These are phyloP conservation scores for Tolmerus cingulatus DNA, from an alignment of 2,888 invertebrate species.

Conservation along the genomic window DNA sequence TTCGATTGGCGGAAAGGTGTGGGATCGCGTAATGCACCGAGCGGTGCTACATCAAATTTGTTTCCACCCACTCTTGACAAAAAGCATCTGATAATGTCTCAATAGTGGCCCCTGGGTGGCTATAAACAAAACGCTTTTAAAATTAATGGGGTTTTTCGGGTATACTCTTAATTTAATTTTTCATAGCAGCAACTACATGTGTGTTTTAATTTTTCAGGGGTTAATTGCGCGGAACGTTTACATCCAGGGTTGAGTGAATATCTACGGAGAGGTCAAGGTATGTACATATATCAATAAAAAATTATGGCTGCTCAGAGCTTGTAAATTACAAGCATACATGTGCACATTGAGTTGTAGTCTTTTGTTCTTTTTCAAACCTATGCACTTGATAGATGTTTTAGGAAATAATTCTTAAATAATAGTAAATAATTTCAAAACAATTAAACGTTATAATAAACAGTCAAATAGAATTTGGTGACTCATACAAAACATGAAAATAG, in stretches of 20 bases:
- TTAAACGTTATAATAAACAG: too few species aligned
- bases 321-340: background rate
- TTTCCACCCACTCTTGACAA: background rate
- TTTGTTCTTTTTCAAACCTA: background rate
- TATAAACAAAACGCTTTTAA: slow-evolving; percentile 16
- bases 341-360: background rate
- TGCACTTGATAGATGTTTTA: too few species aligned
- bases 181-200: background rate
- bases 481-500: too few species aligned
- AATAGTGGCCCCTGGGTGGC: background rate
- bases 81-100: slow-evolving; percentile 26
- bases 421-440: too few species aligned
- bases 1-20: background rate
- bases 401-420: too few species aligned
- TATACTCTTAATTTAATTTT: background rate
- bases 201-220: background rate
- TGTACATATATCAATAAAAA: background rate
- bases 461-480: too few species aligned
- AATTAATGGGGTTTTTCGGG: background rate
- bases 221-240: background rate
- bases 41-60: background rate
- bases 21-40: background rate
- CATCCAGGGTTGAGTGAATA: background rate
- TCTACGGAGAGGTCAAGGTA: background rate
- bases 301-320: background rate